phyloP scores from a whole-genome alignment of 2,888 invertebrate species.

The Acrobasis suavella region DNA sequence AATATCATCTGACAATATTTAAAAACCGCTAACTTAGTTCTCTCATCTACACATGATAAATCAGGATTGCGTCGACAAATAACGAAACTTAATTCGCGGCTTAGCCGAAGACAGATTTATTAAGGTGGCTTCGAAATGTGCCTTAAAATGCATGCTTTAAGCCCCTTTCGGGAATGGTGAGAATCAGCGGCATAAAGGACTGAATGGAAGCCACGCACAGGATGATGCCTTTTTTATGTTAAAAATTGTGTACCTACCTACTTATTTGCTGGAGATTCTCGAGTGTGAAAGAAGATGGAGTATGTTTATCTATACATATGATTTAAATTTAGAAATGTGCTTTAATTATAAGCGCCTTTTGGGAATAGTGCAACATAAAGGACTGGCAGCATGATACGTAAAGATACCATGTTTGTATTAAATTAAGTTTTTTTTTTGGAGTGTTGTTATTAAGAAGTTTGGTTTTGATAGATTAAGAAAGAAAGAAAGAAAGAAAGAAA shows the following conservation, averaged over 20 bases:
- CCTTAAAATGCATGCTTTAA: constrained; percentile 38
- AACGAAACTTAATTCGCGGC: constrained; percentile 40
- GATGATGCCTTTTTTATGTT: constrained; percentile 48
- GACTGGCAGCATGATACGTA: no score
- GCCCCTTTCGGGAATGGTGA: constrained; percentile 51
- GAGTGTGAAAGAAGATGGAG: no score
- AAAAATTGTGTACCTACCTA: not conserved
- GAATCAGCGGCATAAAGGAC: constrained; percentile 55
- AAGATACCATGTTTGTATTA: no score
- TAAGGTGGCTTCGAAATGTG: constrained; percentile 53
- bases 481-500: no score
- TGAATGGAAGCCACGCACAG: constrained; percentile 46
- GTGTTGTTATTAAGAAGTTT: no score
- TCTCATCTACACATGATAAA: constrained; percentile 45
- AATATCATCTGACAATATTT: not conserved
- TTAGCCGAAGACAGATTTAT: constrained; percentile 68
- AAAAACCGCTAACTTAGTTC: constrained; percentile 11
- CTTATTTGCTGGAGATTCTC: not conserved
- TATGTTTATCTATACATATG: no score
- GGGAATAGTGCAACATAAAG: no score
- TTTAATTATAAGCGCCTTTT: no score
- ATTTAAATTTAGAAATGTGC: no score
- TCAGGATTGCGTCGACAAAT: constrained; percentile 57
- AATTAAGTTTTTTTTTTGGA: no score
- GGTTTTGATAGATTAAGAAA: no score